These are phyloP conservation scores for Ypsolopha sequella DNA, from an alignment of 2,888 invertebrate species.

Conservation along the genomic window DNA sequence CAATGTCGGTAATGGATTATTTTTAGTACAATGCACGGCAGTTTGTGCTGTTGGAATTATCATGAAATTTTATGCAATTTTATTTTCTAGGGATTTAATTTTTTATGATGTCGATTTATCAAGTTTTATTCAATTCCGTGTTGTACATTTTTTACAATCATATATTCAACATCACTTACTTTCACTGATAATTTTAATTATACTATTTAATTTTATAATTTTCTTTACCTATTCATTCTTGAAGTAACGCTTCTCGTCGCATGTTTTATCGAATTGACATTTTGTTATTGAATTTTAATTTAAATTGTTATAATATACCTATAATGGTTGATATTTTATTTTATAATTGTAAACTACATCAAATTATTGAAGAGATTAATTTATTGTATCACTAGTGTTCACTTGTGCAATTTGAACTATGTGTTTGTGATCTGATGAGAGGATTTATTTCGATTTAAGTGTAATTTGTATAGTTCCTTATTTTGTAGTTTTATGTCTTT, in stretches of 20 bases:
- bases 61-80: not conserved
- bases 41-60: not conserved
- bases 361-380: conserved; percentile 60
- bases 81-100: conserved; percentile 5
- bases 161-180: not conserved
- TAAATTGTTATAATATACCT: conserved; percentile 4
- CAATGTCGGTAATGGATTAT: conserved; percentile 19
- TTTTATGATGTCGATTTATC: conserved; percentile 20
- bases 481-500: conserved; percentile 53
- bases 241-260: not conserved
- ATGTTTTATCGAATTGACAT: conserved; percentile 47
- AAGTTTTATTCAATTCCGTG: conserved; percentile 3
- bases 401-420: conserved; percentile 58
- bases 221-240: not conserved
- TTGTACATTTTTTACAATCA: conserved; percentile 2
- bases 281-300: conserved; percentile 48
- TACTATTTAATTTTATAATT: not conserved
- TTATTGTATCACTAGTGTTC: conserved; percentile 59
- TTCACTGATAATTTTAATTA: not conserved
- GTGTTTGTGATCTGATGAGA: conserved; percentile 67
- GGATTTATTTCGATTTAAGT: conserved; percentile 54
- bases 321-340: conserved; percentile 54
- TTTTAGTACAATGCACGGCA: not conserved
- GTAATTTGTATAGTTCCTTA: conserved; percentile 67
- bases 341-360: conserved; percentile 33